Conservation (phyloP, 2,113 vertebrate species). For the Nothobranchius furzeri region DNA sequence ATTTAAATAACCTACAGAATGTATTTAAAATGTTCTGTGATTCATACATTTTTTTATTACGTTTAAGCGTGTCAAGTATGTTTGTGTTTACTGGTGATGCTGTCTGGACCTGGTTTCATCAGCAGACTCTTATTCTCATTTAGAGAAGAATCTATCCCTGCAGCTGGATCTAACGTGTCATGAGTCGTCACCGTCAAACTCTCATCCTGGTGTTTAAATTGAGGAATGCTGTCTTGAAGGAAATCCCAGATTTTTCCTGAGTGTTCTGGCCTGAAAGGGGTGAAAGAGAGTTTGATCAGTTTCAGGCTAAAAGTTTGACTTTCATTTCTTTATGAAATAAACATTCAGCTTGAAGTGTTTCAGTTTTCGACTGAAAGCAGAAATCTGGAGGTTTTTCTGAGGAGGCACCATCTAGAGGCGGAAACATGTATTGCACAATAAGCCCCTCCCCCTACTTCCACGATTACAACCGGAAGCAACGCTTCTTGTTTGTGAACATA, state of each 20-base stretch:
- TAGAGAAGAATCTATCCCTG: constrained; percentile 51
- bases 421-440: no score
- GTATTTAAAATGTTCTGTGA: constrained; percentile 33
- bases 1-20: constrained; percentile 35
- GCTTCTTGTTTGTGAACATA: no score
- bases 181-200: constrained; percentile 53
- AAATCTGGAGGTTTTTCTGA: no score
- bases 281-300: constrained; percentile 5
- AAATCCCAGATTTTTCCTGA: constrained; percentile 83
- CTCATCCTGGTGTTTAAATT: constrained; percentile 78
- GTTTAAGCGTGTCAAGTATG: not conserved
- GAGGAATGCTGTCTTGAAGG: constrained; percentile 81
- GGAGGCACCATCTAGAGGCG: no score
- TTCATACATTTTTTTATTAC: constrained; percentile 2
- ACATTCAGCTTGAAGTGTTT: not conserved
- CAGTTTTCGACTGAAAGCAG: not conserved
- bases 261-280: constrained; percentile 72
- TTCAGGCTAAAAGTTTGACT: constrained; percentile 2
- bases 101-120: constrained; percentile 68
- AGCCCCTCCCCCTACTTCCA: no score
- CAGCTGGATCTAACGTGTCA: constrained; percentile 33
- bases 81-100: constrained; percentile 12
- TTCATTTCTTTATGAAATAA: not conserved
- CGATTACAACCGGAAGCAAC: no score
- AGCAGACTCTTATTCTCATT: constrained; percentile 53